Base-by-base conservation (phyloP, 2,113 vertebrate species). In the Macrotis lagotis region DNA sequence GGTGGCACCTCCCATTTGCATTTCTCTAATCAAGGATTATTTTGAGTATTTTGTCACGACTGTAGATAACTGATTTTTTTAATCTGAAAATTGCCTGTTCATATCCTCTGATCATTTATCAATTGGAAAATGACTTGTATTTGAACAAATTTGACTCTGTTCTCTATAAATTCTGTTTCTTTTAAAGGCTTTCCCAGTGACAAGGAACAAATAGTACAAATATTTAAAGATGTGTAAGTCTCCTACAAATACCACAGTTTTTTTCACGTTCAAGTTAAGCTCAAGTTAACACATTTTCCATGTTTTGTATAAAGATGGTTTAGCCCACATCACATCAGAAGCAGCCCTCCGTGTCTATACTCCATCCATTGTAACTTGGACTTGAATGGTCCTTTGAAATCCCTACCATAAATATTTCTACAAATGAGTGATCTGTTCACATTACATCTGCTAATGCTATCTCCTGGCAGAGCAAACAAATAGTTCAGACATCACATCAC, bases 371-470 rank as follows among this genome's bases (percentile, higher is more conserved):
- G 96, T 96, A 92, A 96, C 97, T 96, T 95, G 0, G 25, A 97
- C 98, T 50, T 96, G 98, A 98, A 97, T 93, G 97, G 94, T 98
- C 97, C 97, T 97, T 97, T 95, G 47, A 98, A 98, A 98, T 96
- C 97, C 97, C 94, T 83, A 92, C 95, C 96, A 96, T 98, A 98
- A 98, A 98, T 98, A 98, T 98, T 98, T 98, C 95, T 48, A 91
- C 97, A 98, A 98, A 97, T 98, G 98, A 98, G 93, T 94, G 96
- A 98, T 98, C 98, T 98, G 97, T 96, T 98, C 98, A 96, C 92
- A 92, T 98, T 97, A 98, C 94, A 95, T 95, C 97, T 94, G 92
- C 97, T 98, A 98, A 98, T 98, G 97, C 97, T 98, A 51, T 96
- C 96, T 96, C 93, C 96, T n/a, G 95, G 96, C 97, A 98, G 94